Evolutionary conservation across 2,113 vertebrate genomes (phyloP).

Genomic region (Chrysemys picta): DNA sequence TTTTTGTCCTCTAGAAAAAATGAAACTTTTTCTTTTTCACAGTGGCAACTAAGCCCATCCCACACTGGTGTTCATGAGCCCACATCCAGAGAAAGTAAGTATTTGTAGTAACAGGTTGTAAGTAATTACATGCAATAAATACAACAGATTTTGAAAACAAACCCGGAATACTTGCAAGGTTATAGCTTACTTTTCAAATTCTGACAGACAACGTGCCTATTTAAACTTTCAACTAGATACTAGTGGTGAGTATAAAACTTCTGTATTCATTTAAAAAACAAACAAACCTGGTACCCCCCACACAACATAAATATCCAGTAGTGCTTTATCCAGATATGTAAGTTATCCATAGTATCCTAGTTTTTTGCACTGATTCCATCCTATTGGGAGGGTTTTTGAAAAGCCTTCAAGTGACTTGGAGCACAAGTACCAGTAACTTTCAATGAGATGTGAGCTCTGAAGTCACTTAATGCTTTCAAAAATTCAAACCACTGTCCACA

Average conservation of each 20-base stretch:
- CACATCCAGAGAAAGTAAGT: constrained; percentile 83
- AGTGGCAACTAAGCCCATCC: constrained; percentile 89
- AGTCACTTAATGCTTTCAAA: neutral
- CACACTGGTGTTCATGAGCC: constrained; percentile 41
- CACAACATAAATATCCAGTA: neutral
- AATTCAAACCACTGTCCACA: neutral
- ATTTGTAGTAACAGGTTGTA: constrained; percentile 3
- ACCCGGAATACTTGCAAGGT: neutral
- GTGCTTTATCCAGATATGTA: neutral
- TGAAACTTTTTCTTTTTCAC: constrained; percentile 47
- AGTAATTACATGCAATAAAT: neutral
- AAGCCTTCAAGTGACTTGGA: neutral
- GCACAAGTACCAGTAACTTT: neutral
- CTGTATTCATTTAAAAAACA: neutral
- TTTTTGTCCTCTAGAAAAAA: neutral
- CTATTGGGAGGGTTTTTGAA: neutral
- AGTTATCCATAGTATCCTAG: neutral
- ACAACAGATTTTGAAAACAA: neutral
- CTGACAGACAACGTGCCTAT: neutral
- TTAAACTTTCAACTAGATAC: neutral
- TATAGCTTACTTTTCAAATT: neutral
- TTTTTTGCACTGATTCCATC: neutral
- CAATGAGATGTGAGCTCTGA: neutral
- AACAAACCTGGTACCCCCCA: neutral
- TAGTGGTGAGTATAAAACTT: neutral